Conservation (phyloP, 2,113 vertebrate genomes). For the Talpa occidentalis region DNA sequence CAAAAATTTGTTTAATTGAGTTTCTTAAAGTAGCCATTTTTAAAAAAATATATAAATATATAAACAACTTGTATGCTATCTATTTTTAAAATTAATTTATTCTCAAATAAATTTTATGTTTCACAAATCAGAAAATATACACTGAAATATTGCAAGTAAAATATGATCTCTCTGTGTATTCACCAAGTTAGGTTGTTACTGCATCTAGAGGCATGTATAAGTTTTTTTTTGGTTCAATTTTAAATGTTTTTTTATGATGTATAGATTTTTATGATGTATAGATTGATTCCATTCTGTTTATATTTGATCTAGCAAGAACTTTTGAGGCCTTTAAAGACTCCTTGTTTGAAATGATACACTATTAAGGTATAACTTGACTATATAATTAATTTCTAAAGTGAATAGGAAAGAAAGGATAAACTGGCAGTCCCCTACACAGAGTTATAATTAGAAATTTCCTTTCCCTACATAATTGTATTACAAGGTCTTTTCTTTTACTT, state of each 20-base stretch:
- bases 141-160: neutral
- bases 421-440: neutral
- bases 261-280: neutral
- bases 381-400: neutral
- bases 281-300: neutral
- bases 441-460: neutral
- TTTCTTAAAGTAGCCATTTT: conserved; percentile 2
- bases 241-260: neutral
- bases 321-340: neutral
- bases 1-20: neutral
- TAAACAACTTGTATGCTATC: neutral
- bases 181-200: neutral
- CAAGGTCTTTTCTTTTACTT: neutral
- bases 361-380: neutral
- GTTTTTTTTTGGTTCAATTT: neutral
- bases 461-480: neutral
- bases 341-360: neutral
- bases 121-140: neutral
- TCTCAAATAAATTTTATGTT: neutral
- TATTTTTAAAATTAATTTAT: conserved; percentile 9
- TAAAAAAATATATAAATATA: neutral
- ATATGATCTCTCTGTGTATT: neutral
- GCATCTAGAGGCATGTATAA: neutral
- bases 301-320: neutral
- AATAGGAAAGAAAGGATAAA: neutral